Conservation (phyloP, 2,113 vertebrate species). For the Enhydra lutris region DNA sequence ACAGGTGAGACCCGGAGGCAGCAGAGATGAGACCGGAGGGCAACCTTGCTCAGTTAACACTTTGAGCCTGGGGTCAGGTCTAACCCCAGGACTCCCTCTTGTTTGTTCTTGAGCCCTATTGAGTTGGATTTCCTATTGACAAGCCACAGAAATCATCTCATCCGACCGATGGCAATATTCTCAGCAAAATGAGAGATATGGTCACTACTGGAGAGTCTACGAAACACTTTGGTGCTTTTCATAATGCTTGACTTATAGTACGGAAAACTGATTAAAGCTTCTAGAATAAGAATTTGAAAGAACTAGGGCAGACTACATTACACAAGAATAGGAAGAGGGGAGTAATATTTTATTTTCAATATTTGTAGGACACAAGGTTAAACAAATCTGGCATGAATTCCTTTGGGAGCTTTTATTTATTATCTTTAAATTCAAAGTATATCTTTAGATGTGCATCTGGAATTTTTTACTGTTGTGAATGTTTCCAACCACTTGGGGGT, state of each 20-base stretch:
- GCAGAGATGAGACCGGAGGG: rapidly evolving
- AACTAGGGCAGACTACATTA: not conserved
- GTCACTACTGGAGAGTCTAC: not conserved
- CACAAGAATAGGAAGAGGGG: not conserved
- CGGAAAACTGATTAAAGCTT: not conserved
- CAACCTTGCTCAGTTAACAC: not conserved
- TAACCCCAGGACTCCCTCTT: too few species aligned
- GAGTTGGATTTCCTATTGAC: not conserved
- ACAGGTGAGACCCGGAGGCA: rapidly evolving
- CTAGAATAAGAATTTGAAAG: not conserved
- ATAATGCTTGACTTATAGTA: not conserved
- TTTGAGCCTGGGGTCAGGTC: rapidly evolving
- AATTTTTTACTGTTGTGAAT: not conserved
- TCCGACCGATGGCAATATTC: not conserved
- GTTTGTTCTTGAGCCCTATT: not conserved
- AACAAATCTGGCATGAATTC: constrained; percentile 48
- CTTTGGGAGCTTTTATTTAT: constrained; percentile 43
- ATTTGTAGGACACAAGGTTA: constrained; percentile 23
- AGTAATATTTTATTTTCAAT: not conserved
- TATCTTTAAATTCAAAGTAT: constrained; percentile 31
- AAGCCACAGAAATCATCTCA: not conserved
- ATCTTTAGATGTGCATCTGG: constrained; percentile 13
- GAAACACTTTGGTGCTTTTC: not conserved
- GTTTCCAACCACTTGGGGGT: not conserved
- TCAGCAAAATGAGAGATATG: not conserved